These are phyloP conservation scores for Brachyalestes nurse DNA, from an alignment of 2,797 vertebrate genomes.

Conservation along the genomic window DNA sequence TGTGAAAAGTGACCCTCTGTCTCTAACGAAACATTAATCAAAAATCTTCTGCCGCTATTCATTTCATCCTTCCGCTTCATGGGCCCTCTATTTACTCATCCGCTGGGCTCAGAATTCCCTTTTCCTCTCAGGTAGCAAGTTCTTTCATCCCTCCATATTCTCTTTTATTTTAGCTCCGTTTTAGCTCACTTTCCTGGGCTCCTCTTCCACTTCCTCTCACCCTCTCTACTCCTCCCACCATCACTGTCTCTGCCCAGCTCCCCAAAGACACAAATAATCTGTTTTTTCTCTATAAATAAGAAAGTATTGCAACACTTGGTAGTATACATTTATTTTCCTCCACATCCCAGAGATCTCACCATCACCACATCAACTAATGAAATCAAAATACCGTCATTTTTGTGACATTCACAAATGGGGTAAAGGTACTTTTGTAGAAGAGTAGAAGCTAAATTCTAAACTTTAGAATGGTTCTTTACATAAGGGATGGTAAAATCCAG, in stretches of 20 bases:
- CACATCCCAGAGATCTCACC: neutral
- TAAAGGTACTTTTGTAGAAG: too few relatives aligned
- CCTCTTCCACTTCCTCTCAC: neutral
- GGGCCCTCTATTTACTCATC: conserved; percentile 6
- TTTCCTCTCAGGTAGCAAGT: conserved; percentile 17
- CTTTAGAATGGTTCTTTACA: too few relatives aligned
- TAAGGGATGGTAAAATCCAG: too few relatives aligned
- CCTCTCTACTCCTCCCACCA: neutral
- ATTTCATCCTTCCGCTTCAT: conserved; percentile 8
- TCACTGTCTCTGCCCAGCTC: neutral
- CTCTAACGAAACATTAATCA: neutral
- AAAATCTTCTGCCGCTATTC: neutral
- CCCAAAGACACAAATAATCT: conserved; percentile 6
- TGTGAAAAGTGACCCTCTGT: neutral
- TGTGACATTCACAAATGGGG: neutral
- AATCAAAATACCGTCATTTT: neutral
- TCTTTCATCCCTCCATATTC: conserved; percentile 22
- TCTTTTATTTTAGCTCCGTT: conserved; percentile 30
- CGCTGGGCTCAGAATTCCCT: conserved; percentile 1
- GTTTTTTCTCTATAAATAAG: conserved; percentile 6
- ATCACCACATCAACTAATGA: neutral
- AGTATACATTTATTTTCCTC: too few relatives aligned
- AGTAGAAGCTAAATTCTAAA: too few relatives aligned
- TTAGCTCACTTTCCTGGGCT: neutral
- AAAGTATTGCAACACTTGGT: neutral